Percentiles rank a stretch among this genome's conserved stretches.
These are phyloP conservation scores for Saguinus midas DNA, from an alignment of 2,113 vertebrate genomes.

Conservation along the genomic window DNA sequence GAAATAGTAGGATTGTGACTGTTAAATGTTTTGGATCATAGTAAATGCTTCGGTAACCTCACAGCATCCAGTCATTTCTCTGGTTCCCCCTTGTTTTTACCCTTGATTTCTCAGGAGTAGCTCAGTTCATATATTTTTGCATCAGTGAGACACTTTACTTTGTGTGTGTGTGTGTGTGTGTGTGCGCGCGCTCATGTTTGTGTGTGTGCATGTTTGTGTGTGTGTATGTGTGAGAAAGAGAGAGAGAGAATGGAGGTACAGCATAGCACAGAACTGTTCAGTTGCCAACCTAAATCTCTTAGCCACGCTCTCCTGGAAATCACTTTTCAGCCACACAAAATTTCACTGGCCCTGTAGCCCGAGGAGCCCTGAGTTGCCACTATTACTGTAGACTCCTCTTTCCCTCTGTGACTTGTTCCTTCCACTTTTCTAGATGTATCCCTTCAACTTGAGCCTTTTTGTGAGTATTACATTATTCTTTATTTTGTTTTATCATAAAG, in stretches of 20 bases:
- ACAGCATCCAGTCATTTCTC: background rate
- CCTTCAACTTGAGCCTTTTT: background rate
- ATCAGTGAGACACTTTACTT: background rate
- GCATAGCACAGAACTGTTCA: background rate
- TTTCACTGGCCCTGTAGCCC: background rate
- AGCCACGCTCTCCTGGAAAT: background rate
- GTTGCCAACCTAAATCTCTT: background rate
- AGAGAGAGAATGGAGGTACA: background rate
- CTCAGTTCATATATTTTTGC: background rate
- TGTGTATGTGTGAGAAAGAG: background rate
- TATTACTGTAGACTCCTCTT: background rate
- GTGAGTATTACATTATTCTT: background rate
- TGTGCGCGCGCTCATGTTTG: background rate
- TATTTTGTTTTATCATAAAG: background rate
- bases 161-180: background rate
- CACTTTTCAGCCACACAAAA: background rate
- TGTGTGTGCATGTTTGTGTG: no score
- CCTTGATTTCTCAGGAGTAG: background rate
- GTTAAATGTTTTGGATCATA: background rate
- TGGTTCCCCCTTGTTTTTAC: background rate
- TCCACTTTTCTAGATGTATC: background rate
- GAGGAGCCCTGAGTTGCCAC: background rate
- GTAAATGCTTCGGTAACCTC: background rate
- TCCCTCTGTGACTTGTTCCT: background rate
- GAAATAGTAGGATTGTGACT: background rate